phyloP scores from a whole-genome alignment of 2,113 vertebrate species.

The Passer domesticus region DNA sequence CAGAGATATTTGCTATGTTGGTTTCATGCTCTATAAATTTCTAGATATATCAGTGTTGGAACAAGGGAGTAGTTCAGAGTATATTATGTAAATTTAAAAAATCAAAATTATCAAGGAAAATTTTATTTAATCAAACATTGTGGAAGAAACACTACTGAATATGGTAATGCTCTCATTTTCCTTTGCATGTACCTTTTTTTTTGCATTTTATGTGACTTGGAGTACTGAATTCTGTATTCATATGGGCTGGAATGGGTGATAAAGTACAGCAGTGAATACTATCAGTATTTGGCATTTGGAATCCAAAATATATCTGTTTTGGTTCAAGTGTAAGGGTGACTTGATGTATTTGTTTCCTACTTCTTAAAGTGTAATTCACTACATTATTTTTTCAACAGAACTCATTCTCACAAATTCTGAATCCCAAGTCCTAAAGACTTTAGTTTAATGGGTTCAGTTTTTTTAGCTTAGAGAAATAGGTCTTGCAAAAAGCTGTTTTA shows the following conservation, averaged over 20 bases:
- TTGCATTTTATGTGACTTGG: background rate
- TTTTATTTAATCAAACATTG: background rate
- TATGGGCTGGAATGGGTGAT: background rate
- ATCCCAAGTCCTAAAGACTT: background rate
- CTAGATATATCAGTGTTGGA: background rate
- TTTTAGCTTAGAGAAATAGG: background rate
- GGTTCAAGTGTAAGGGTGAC: background rate
- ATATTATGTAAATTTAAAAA: background rate
- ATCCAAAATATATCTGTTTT: background rate
- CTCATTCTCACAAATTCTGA: background rate
- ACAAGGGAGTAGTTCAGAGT: background rate
- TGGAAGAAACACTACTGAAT: background rate
- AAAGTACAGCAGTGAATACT: background rate
- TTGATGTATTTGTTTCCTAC: background rate
- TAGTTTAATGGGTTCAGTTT: background rate
- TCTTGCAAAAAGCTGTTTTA: background rate
- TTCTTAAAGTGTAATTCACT: background rate
- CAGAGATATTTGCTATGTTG: too few relatives aligned
- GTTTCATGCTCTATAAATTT: background rate
- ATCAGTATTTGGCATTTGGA: background rate
- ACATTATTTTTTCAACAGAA: background rate
- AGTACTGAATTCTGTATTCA: background rate
- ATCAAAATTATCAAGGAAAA: background rate
- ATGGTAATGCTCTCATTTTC: background rate
- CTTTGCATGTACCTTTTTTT: background rate